A percentile compares a stretch with the other conserved stretches of the same genome.
These are phyloP conservation scores for Lepidurus packardi DNA, from an alignment of 1,140 invertebrate genomes.

Conservation along the genomic window DNA sequence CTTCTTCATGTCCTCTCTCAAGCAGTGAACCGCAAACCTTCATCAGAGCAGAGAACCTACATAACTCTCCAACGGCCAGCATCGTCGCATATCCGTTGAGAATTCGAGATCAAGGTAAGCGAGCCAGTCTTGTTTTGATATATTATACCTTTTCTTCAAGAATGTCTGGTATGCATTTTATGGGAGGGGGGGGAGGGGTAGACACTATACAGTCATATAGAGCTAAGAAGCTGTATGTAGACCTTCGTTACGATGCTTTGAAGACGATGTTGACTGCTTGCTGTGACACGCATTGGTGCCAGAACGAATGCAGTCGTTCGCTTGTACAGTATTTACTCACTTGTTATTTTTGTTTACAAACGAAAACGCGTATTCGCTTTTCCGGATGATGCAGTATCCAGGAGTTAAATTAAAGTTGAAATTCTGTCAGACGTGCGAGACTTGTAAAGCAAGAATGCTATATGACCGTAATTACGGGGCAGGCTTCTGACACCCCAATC, in stretches of 20 bases:
- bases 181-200: background rate
- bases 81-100: background rate
- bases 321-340: background rate
- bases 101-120: background rate
- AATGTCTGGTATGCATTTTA: background rate
- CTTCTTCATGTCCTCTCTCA: background rate
- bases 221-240: no score
- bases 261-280: background rate
- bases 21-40: background rate
- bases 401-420: background rate
- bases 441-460: background rate
- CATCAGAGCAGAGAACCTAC: background rate
- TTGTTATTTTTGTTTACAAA: conserved; percentile 2
- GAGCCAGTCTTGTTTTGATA: background rate
- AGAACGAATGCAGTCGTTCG: background rate
- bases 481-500: conserved; percentile 20
- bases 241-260: no score
- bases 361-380: background rate
- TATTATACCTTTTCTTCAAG: background rate
- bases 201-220: no score
- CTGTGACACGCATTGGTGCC: background rate
- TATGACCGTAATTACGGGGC: conserved; percentile 1
- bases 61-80: background rate
- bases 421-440: background rate
- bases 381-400: background rate